A percentile compares a stretch with the other conserved stretches of the same genome.
phyloP scores from a whole-genome alignment of 2,113 vertebrate species.

The Callipepla squamata region DNA sequence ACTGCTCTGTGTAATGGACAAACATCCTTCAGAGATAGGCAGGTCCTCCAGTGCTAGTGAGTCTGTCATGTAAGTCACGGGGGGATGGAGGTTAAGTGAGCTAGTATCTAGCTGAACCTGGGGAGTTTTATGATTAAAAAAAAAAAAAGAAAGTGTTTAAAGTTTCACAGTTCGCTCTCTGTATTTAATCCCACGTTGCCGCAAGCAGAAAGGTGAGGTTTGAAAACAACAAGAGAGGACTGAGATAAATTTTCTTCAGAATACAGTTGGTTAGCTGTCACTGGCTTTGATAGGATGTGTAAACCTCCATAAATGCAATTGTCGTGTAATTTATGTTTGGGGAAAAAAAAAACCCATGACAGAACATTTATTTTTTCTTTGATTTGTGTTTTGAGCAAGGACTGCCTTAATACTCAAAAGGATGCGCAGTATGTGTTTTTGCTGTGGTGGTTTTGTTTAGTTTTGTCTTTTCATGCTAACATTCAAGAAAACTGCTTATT shows the following conservation, averaged over 20 bases:
- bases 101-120: not conserved
- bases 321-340: not conserved
- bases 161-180: not conserved
- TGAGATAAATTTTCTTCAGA: not conserved
- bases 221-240: not conserved
- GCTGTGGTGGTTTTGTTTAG: not conserved
- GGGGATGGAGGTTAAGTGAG: not conserved
- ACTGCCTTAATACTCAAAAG: not conserved
- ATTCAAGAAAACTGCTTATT: not conserved
- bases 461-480: not conserved
- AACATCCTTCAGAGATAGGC: not conserved
- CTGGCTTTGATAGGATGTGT: not conserved
- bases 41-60: not conserved
- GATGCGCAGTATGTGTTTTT: not conserved
- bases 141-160: too few relatives aligned
- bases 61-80: not conserved
- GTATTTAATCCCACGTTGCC: not conserved
- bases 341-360: not conserved
- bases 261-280: not conserved
- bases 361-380: not conserved
- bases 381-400: not conserved
- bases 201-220: not conserved
- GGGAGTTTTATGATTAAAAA: rapidly evolving
- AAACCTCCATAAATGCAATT: not conserved
- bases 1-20: not conserved